These are phyloP conservation scores for Lytechinus pictus DNA, from an alignment of 35 echinoderm and acorn worm species.

Conservation along the genomic window DNA sequence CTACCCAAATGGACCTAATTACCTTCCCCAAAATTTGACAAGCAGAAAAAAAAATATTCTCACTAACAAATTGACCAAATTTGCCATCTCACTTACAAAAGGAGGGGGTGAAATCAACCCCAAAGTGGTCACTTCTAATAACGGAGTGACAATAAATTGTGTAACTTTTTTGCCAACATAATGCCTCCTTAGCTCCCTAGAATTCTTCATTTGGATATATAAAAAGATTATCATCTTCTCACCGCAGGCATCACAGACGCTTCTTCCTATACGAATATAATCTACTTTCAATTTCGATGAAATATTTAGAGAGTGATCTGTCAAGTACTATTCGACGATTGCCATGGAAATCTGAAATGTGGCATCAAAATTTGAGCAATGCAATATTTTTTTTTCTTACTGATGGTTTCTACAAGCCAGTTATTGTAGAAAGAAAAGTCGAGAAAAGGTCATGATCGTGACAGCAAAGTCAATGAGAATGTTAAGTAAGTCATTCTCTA, in stretches of 20 bases:
- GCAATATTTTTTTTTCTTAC: too few species aligned
- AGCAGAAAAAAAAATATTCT: too few species aligned
- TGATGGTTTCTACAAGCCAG: neutral
- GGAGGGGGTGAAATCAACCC: too few species aligned
- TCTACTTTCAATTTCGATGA: slow-evolving; percentile 17
- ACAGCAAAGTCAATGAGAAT: neutral
- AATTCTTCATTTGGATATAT: neutral
- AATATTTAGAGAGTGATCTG: neutral
- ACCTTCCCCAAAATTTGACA: too few species aligned
- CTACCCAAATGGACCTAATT: too few species aligned
- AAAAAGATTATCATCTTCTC: neutral
- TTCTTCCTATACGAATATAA: neutral
- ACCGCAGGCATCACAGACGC: neutral
- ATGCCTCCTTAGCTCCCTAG: too few species aligned
- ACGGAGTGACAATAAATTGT: too few species aligned
- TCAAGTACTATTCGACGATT: neutral
- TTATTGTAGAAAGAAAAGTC: neutral
- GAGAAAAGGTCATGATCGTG: neutral
- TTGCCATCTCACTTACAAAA: too few species aligned
- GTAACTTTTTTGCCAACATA: too few species aligned
- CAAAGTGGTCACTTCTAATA: too few species aligned
- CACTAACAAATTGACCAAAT: too few species aligned
- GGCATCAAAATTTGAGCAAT: neutral
- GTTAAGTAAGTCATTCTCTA: neutral
- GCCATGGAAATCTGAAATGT: neutral